phyloP scores from a whole-genome alignment of 1,140 invertebrate species.

The Eurytemora carolleeae region DNA sequence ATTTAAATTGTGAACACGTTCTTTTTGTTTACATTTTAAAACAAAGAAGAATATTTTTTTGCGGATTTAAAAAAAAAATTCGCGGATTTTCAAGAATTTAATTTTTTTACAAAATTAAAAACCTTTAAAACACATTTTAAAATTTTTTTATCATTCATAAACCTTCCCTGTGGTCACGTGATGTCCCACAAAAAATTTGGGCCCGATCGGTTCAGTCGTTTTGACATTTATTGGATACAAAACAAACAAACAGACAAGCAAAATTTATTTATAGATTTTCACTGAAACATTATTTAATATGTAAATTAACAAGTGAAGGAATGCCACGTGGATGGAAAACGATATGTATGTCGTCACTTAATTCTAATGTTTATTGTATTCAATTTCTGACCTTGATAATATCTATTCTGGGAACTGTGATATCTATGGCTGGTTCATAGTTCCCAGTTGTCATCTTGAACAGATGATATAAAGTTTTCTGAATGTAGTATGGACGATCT shows the following conservation, averaged over 20 bases:
- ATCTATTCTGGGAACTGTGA: constrained; percentile 25
- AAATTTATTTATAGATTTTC: background rate
- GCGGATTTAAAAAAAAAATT: too few relatives aligned
- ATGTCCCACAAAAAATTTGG: too few relatives aligned
- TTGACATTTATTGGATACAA: background rate
- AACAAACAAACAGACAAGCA: background rate
- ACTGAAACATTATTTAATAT: background rate
- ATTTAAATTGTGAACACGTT: too few relatives aligned
- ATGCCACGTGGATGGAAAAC: background rate
- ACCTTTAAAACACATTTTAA: too few relatives aligned
- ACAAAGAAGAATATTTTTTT: too few relatives aligned
- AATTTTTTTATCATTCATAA: too few relatives aligned
- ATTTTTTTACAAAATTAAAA: too few relatives aligned
- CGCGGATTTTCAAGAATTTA: too few relatives aligned
- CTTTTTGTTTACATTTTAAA: too few relatives aligned
- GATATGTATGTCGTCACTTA: background rate
- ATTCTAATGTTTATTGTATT: background rate
- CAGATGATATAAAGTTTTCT: constrained; percentile 48
- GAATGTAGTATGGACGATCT: constrained; percentile 38
- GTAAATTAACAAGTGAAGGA: background rate
- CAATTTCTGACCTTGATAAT: background rate
- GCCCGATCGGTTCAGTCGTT: too few relatives aligned
- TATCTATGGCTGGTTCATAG: constrained; percentile 37
- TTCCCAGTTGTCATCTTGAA: constrained; percentile 42
- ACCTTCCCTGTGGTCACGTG: too few relatives aligned